Percentiles rank a stretch among this genome's conserved stretches.
Conservation (phyloP, 2,113 vertebrate genomes). For the Tympanuchus pallidicinctus region DNA sequence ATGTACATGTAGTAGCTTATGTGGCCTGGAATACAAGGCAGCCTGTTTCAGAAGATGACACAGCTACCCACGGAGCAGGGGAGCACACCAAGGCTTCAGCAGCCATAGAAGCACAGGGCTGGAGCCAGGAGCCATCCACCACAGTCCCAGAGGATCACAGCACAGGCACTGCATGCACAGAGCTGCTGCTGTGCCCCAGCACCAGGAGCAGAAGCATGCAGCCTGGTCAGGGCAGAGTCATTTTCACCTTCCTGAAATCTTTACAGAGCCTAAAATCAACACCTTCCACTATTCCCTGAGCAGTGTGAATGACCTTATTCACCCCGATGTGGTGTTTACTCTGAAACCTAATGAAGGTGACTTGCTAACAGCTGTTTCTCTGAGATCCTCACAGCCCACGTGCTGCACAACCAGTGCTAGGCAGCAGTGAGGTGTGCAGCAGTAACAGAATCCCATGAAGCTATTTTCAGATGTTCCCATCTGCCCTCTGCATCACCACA, state of each 20-base stretch:
- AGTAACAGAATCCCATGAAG: not conserved
- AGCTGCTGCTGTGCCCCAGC: not conserved
- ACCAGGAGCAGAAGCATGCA: not conserved
- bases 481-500: rapidly evolving
- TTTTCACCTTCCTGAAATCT: slow-evolving; percentile 27
- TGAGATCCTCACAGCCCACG: not conserved
- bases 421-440: not conserved
- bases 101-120: not conserved
- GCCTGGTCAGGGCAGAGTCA: not conserved
- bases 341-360: not conserved
- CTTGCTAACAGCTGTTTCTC: not conserved
- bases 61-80: not conserved
- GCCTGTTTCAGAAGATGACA: not conserved
- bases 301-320: not conserved
- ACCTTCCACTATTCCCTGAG: not conserved
- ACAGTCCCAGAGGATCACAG: rapidly evolving
- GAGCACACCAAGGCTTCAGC: rapidly evolving
- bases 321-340: not conserved
- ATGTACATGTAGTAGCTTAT: not conserved
- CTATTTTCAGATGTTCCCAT: not conserved
- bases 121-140: rapidly evolving
- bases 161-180: rapidly evolving
- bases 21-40: not conserved
- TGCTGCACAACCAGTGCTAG: not conserved
- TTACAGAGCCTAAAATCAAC: not conserved